A percentile compares a stretch with the other conserved stretches of the same genome.
These are phyloP conservation scores for Grallaria varia DNA, from an alignment of 2,113 vertebrate species.

Conservation along the genomic window DNA sequence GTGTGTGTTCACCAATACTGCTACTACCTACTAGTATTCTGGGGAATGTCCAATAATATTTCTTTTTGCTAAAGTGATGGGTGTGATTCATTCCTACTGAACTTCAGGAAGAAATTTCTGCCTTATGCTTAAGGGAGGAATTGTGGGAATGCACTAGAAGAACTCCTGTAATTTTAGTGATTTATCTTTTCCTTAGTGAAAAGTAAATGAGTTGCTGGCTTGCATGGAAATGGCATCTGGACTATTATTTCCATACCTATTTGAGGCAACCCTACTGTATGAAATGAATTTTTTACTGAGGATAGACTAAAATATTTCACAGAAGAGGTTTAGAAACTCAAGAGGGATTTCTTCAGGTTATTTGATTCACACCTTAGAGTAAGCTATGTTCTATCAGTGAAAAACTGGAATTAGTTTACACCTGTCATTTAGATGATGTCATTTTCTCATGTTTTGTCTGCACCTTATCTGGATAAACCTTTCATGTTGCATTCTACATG, in stretches of 20 bases:
- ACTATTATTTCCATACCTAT: background rate
- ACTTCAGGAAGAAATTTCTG: background rate
- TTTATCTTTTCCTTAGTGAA: background rate
- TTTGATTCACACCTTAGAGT: background rate
- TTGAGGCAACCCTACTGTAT: background rate
- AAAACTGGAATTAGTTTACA: background rate
- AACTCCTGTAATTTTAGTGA: background rate
- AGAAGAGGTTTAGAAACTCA: background rate
- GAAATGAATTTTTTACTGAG: background rate
- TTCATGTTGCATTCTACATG: background rate
- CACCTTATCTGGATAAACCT: background rate
- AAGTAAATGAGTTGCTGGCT: background rate
- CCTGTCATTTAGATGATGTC: background rate
- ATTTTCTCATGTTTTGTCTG: background rate
- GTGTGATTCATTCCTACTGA: background rate
- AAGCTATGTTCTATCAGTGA: background rate
- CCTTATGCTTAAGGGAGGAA: background rate
- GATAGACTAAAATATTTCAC: background rate
- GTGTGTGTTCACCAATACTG: background rate
- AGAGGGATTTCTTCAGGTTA: background rate
- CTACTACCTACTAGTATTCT: background rate
- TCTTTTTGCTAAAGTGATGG: background rate
- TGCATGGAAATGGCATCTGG: background rate
- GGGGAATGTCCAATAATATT: background rate
- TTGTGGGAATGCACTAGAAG: background rate